phyloP scores from a whole-genome alignment of 2,113 vertebrate species.

The Eptatretus burgeri region DNA sequence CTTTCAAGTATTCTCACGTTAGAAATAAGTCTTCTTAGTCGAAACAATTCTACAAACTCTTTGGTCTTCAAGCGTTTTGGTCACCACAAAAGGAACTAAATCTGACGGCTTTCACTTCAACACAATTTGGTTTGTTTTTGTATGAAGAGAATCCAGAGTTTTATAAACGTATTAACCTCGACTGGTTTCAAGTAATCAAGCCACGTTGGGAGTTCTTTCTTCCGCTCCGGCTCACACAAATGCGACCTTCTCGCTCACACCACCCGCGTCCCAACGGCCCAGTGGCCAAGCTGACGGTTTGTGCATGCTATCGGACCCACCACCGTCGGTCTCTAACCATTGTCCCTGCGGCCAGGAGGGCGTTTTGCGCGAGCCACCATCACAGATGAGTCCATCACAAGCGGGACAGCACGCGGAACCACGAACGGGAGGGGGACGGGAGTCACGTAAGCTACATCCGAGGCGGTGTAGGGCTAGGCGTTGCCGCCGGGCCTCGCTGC shows the following conservation, averaged over 20 bases:
- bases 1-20: no score
- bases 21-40: no score
- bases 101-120: no score
- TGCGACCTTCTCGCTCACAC: not conserved
- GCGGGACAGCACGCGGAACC: not conserved
- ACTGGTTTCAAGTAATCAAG: no score
- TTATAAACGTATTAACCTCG: no score
- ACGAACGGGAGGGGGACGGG: not conserved
- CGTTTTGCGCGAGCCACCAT: not conserved
- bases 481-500: conserved; percentile 7
- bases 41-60: no score
- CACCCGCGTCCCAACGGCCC: conserved; percentile 1
- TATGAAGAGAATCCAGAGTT: no score
- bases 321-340: not conserved
- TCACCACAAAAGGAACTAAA: no score
- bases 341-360: not conserved
- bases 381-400: not conserved
- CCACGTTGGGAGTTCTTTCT: no score
- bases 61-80: no score
- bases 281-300: not conserved
- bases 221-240: not conserved
- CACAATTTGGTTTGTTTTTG: no score
- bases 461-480: conserved; percentile 7
- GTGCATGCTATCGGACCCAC: not conserved
- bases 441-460: not conserved